Percentiles rank a stretch among this genome's conserved stretches.
phyloP scores from a whole-genome alignment of 2,113 vertebrate genomes.

The Leptobrachium ailaonicum region DNA sequence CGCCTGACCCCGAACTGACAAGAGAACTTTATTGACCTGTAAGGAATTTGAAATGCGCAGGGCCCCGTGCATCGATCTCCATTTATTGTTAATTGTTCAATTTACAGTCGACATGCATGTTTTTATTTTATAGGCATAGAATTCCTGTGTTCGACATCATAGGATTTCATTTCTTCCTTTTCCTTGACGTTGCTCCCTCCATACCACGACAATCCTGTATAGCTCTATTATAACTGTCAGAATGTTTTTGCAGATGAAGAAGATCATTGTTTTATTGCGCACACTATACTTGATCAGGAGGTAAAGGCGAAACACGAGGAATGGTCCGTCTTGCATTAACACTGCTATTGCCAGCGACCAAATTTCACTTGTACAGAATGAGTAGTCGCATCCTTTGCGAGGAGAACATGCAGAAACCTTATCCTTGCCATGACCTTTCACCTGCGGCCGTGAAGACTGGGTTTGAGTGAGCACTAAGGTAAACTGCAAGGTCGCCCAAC shows the following conservation, averaged over 20 bases:
- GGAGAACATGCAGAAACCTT: too few species aligned
- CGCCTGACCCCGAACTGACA: too few species aligned
- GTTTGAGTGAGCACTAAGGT: constrained; percentile 65
- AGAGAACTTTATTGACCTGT: too few species aligned
- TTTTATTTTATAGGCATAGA: too few species aligned
- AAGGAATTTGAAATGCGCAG: too few species aligned
- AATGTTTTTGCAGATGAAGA: constrained; percentile 76
- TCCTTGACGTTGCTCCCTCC: background rate
- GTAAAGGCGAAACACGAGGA: constrained; percentile 70
- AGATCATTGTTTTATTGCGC: constrained; percentile 72
- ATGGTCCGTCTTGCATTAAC: constrained; percentile 71
- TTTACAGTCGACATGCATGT: too few species aligned
- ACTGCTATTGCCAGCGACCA: constrained; percentile 70
- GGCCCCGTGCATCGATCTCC: too few species aligned
- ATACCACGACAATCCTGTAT: constrained; percentile 64
- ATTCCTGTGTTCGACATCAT: too few species aligned
- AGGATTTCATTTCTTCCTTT: too few species aligned
- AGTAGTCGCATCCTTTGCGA: background rate
- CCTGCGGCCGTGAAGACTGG: constrained; percentile 5
- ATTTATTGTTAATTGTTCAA: too few species aligned
- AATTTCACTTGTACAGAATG: constrained; percentile 66
- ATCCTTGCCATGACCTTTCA: background rate
- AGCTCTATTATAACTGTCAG: constrained; percentile 69
- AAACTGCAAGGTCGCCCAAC: constrained; percentile 74
- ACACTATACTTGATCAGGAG: constrained; percentile 66